These are phyloP conservation scores for Drosophila cracens DNA, from an alignment of 2,888 invertebrate genomes.

Conservation along the genomic window DNA sequence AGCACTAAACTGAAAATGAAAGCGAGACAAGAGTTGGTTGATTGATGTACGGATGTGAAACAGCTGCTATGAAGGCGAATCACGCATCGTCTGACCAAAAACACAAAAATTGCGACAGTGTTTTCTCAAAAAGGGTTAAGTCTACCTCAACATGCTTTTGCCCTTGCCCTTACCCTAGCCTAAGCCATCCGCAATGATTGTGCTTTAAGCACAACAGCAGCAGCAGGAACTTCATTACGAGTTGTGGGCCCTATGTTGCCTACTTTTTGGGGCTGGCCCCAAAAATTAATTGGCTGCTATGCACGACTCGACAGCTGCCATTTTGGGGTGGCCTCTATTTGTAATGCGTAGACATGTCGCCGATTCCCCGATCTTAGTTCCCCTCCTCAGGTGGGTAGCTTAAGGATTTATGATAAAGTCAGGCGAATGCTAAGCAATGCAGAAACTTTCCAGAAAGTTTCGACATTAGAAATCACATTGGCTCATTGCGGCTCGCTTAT, in stretches of 20 bases:
- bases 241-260: slow-evolving; percentile 17
- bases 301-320: slow-evolving; percentile 70
- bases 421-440: slow-evolving; percentile 34
- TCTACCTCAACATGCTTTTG: slow-evolving; percentile 3
- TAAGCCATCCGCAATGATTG: slow-evolving; percentile 46
- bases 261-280: slow-evolving; percentile 46
- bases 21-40: slow-evolving; percentile 40
- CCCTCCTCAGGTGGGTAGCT: slow-evolving; percentile 49
- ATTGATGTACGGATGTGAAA: slow-evolving; percentile 64
- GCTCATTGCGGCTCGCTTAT: slow-evolving; percentile 71
- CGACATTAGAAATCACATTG: slow-evolving; percentile 65
- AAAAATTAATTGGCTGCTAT: slow-evolving; percentile 73
- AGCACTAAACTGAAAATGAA: slow-evolving; percentile 6
- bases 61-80: slow-evolving; percentile 34
- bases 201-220: slow-evolving; percentile 50
- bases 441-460: slow-evolving; percentile 66
- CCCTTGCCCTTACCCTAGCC: slow-evolving; percentile 1
- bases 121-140: slow-evolving; percentile 70
- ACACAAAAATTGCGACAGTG: slow-evolving; percentile 50
- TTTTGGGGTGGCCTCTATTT: slow-evolving; percentile 60
- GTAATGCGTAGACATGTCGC: slow-evolving; percentile 66
- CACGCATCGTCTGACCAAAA: slow-evolving; percentile 52
- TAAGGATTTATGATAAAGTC: slow-evolving; percentile 78
- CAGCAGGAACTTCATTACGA: slow-evolving; percentile 58
- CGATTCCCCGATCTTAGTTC: not conserved